phyloP scores from a whole-genome alignment of 2,113 vertebrate genomes.

The Chinchilla lanigera region DNA sequence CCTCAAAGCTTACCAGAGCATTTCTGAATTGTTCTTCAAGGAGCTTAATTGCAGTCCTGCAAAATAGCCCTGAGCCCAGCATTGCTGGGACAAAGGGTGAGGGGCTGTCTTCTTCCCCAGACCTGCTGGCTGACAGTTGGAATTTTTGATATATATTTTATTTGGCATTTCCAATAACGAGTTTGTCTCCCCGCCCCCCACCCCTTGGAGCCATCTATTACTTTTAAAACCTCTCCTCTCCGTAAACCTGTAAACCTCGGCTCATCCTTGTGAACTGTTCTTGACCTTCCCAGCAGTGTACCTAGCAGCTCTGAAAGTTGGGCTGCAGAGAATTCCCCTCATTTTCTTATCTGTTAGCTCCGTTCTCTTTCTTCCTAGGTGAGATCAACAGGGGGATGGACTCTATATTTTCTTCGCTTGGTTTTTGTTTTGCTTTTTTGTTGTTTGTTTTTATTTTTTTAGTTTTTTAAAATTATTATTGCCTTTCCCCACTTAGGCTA shows the following conservation, averaged over 20 bases:
- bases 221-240: conserved; percentile 77
- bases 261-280: conserved; percentile 89
- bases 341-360: conserved; percentile 91
- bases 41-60: conserved; percentile 17
- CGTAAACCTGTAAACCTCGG: conserved; percentile 69
- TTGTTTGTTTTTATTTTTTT: not conserved
- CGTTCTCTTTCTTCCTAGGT: not conserved
- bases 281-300: conserved; percentile 90
- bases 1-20: conserved; percentile 14
- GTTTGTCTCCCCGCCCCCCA: not conserved
- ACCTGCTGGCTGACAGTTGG: conserved; percentile 71
- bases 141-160: conserved; percentile 76
- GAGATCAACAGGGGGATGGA: not conserved
- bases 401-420: not conserved
- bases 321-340: conserved; percentile 83
- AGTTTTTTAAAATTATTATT: not conserved
- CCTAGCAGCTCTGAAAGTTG: conserved; percentile 87
- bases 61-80: not conserved
- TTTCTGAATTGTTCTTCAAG: conserved; percentile 59
- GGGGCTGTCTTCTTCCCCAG: conserved; percentile 24
- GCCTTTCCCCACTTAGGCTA: not conserved
- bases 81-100: conserved; percentile 56
- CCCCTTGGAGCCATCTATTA: conserved; percentile 73
- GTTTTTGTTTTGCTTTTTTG: not conserved
- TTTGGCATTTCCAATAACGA: conserved; percentile 53